Evolutionary conservation across 2,113 vertebrate species (phyloP), one percentile per base, ranked within the genome.

Genomic region (Limanda limanda): DNA sequence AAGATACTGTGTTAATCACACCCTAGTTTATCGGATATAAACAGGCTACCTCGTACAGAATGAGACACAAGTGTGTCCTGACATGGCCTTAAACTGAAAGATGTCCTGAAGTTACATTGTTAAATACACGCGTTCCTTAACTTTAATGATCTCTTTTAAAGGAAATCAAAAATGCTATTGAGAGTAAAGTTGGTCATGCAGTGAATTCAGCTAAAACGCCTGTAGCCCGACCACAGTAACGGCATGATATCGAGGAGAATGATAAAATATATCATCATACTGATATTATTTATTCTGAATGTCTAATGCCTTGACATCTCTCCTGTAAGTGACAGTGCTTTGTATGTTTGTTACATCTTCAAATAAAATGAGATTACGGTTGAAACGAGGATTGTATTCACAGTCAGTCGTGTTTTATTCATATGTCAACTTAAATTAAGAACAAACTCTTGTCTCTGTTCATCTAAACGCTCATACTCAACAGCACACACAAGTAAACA

Each of bases 321-420:
- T 74, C 71, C 64, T 84, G 71, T 66, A 67, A 76, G 71, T 47
- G 76, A 87, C 69, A 85, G 56, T 35, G 10, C 68, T 92, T 93
- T 92, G 84, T 92, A 92, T 89, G 87, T 90, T 90, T 92, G 87
- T 88, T 88, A 88, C 61, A 68, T 67, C 66, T 85, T 79, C 8
- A 87, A 91, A 88, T 91, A 91, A 92, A 91, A 84, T 13, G 15
- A 74, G 0, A 72, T 71, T 56, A 12, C 13, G 21, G 14, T 42
- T 20, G n/a, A 56, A 17, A 20, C 18, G 3, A 57, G 5, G n/a
- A 45, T 60, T 52, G 47, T 45, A 6, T 31, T 79, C 64, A 69
- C 71, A 89, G 68, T 91, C 63, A 61, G 73, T 79, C 27, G 55
- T 48, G 57, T 78, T 84, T 90, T 85, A 90, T 91, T 90, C 65